phyloP scores from a whole-genome alignment of 2,888 invertebrate genomes.

The Listrodromus nycthemerus region DNA sequence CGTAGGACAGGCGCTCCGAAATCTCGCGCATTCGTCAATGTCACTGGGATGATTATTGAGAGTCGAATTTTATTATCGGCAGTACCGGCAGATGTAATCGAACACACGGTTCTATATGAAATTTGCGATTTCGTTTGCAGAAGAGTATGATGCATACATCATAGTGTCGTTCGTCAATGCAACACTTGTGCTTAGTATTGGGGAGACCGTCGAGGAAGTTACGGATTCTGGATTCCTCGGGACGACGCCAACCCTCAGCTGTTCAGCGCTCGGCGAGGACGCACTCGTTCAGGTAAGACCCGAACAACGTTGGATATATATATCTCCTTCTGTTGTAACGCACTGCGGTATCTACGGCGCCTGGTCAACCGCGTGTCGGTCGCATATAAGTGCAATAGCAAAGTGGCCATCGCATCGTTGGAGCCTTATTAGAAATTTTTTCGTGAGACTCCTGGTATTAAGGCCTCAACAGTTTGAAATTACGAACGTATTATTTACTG shows the following conservation, averaged over 20 bases:
- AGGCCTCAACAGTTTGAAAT: constrained; percentile 73
- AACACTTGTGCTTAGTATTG: constrained; percentile 99
- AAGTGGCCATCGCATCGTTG: constrained; percentile 82
- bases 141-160: constrained; percentile 99
- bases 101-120: constrained; percentile 30
- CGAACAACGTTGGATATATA: not conserved
- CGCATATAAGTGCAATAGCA: constrained; percentile 81
- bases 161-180: constrained; percentile 99
- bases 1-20: constrained; percentile 1
- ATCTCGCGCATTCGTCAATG: constrained; percentile 18
- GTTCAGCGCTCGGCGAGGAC: constrained; percentile 98
- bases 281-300: constrained; percentile 95
- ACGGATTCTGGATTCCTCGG: constrained; percentile 99
- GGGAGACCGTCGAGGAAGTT: constrained; percentile 99
- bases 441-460: constrained; percentile 80
- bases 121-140: constrained; percentile 89
- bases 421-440: constrained; percentile 72
- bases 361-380: constrained; percentile 81
- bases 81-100: constrained; percentile 25
- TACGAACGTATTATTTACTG: too few relatives aligned
- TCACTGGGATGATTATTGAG: constrained; percentile 38
- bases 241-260: constrained; percentile 99
- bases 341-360: constrained; percentile 84
- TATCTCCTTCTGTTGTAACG: constrained; percentile 58
- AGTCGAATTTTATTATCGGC: constrained; percentile 20